Base-by-base conservation (phyloP, 1,140 invertebrate species). In the Sycophaga agraensis region DNA sequence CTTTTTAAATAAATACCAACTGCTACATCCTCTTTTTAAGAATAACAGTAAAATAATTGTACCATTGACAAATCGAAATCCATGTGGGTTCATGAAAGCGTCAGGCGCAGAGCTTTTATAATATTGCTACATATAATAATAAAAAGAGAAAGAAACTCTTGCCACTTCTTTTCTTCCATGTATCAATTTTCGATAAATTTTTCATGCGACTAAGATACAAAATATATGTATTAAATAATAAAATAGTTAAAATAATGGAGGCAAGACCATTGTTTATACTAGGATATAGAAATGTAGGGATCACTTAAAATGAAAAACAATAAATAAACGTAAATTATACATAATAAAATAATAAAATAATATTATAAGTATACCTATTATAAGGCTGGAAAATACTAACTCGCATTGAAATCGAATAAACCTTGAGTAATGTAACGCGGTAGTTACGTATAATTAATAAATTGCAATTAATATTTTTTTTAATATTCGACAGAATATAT, bases 181-280 rank as follows among this genome's bases (percentile, higher is more conserved):
- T 59, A 22, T 43, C 16, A 40, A 43, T 50, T 59, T 51, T 59
- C 39, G 48, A 51, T 34, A 59, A 59, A n/a, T 50, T 50, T 43
- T 59, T 59, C 46, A 53, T 50, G 16, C 9, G 45, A 58, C 8
- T 31, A 31, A 31, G 11, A 6, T 31, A 6, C 4, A 9, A 45
- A 28, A 28, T 48, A 48, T 9, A 24, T 24, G 4, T 24, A 45
- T 45, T 24, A 45, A 45, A 53, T 19, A 17, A 24, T 51, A 53
- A 22, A 39, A 53, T 31, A 43, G n/a, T 24, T 12, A 31, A 5
- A 35, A 21, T 28, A 48, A 17, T 17, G 16, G 48, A 28, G 17
- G 19, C 26, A 43, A 43, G n/a, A 37, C 39, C 49, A 53, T 42
- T 35, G 19, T 51, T 43, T 50, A 34, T 24, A 59, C 17, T 54